A percentile compares a stretch with the other conserved stretches of the same genome.
Conservation (phyloP, 2,797 vertebrate species). For the Etheostoma perlongum region DNA sequence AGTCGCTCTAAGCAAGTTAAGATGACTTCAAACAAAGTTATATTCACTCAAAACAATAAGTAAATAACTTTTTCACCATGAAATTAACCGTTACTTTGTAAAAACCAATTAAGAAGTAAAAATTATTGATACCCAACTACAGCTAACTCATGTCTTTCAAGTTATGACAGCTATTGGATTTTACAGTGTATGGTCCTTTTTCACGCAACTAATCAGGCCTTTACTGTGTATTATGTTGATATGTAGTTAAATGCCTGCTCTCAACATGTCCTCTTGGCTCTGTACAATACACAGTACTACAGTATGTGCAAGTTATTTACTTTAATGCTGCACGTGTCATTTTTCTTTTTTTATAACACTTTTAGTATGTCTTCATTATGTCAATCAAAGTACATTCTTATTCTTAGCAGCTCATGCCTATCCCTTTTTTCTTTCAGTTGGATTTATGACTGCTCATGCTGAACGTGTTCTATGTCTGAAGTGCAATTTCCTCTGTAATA, state of each 20-base stretch:
- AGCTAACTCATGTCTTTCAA: no score
- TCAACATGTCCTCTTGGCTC: not conserved
- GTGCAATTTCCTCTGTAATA: slow-evolving; percentile 67
- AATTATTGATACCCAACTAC: no score
- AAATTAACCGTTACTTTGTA: no score
- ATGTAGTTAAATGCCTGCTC: not conserved
- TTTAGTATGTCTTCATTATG: slow-evolving; percentile 8
- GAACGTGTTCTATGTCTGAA: slow-evolving; percentile 65
- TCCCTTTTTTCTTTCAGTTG: slow-evolving; percentile 43
- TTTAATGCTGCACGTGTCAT: not conserved
- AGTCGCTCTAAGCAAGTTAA: no score
- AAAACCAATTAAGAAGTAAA: no score
- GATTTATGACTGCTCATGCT: slow-evolving; percentile 49
- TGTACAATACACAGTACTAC: not conserved
- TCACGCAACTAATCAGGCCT: not conserved
- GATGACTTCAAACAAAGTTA: no score
- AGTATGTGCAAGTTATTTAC: not conserved
- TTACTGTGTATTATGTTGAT: no score
- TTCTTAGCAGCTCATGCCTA: slow-evolving; percentile 11
- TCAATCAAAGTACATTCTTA: slow-evolving; percentile 39
- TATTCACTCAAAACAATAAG: no score
- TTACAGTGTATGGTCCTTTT: not conserved
- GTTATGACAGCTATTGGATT: no score
- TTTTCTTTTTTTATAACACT: not conserved
- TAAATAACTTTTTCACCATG: no score